Base-by-base conservation (phyloP, 2,888 invertebrate genomes). In the Drosophila mercatorum region DNA sequence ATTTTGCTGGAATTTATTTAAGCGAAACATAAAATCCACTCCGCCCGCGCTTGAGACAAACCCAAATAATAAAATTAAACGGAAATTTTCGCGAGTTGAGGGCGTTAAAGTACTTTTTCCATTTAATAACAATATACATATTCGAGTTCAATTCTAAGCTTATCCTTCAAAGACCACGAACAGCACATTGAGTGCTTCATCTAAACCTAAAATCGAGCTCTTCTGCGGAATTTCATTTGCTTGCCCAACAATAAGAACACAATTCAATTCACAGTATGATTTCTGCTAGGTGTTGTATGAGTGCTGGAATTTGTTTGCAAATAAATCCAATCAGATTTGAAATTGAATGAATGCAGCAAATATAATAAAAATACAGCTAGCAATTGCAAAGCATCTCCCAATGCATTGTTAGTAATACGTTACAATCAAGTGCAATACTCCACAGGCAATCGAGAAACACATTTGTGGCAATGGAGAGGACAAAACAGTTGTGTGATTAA, bases 1-100 rank as follows among this genome's bases (percentile, higher is more conserved):
- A 85, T 77, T 89, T 80, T 74, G 72, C 64, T 79, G 65, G 76
- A 86, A 82, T 85, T 85, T 89, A 88, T 86, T 88, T 79, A 79
- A 84, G 65, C 63, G 67, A 60, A 57, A 61, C 47, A 55, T 40
- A 51, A 60, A 59, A 34, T 38, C 31, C 43, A 52, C 55, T 31
- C 44, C 26, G 5, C 40, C 31, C 56, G 40, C 41, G 28, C 1
- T 11, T 46, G 58, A 52, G 56, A 14, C 17, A 56, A 22, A 49
- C 56, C 31, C 49, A 47, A 22, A 3, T 36, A 51, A 58, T 40
- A 1, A 28, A 41, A 58, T 72, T 68, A 61, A 61, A 47, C 47
- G 38, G 36, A 67, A 52, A 17, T 17, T 17, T 17, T 17, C 17
- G 17, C 28, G 14, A 55, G 72, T 47, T 62, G 55, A 70, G 56